These are phyloP conservation scores for Periphyllus acericola DNA, from an alignment of 2,888 invertebrate genomes.

Conservation along the genomic window DNA sequence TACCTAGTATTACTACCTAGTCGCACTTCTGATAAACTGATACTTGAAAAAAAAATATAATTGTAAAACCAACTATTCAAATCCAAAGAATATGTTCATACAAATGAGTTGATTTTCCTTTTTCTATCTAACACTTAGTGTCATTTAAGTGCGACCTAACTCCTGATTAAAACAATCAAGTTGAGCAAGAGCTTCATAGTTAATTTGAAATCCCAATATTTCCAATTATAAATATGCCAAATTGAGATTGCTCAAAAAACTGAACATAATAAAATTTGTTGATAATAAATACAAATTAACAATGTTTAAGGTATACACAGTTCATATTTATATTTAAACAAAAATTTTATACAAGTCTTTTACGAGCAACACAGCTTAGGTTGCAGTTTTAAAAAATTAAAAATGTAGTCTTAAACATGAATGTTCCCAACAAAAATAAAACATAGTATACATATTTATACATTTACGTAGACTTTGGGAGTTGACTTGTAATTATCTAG, in stretches of 20 bases:
- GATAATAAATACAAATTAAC: not conserved
- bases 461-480: slow-evolving; percentile 47
- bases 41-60: no score
- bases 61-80: no score
- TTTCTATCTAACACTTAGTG: no score
- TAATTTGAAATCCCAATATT: no score
- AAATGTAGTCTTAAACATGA: slow-evolving; percentile 38
- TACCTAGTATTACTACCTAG: no score
- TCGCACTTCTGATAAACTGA: no score
- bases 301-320: slow-evolving; percentile 42
- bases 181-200: no score
- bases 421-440: slow-evolving; percentile 45
- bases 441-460: slow-evolving; percentile 42
- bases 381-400: slow-evolving; percentile 38
- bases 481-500: slow-evolving; percentile 26
- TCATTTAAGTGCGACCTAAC: no score
- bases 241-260: not conserved
- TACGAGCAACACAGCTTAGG: slow-evolving; percentile 18
- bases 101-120: no score
- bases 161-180: no score
- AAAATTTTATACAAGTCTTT: slow-evolving; percentile 48
- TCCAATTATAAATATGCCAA: no score
- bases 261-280: not conserved
- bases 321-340: slow-evolving; percentile 51
- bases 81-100: no score